Percentiles rank a stretch among this genome's conserved stretches.
Conservation (phyloP, 2,888 invertebrate genomes). For the Cantharis lateralis region DNA sequence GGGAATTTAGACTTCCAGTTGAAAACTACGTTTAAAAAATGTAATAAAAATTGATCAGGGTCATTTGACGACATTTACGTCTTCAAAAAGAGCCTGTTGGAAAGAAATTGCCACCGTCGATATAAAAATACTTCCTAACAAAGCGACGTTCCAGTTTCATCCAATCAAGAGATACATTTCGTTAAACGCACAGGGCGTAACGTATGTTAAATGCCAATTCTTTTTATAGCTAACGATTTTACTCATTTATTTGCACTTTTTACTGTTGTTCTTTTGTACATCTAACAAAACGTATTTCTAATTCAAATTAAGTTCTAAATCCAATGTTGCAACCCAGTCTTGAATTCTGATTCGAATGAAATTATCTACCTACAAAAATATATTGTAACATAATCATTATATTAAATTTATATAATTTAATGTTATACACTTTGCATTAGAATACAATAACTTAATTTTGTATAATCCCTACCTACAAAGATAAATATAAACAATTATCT, state of each 20-base stretch:
- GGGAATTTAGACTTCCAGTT: constrained; percentile 17
- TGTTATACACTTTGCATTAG: neutral
- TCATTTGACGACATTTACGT: constrained; percentile 20
- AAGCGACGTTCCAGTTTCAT: constrained; percentile 25
- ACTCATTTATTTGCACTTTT: constrained; percentile 27
- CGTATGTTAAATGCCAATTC: constrained; percentile 31
- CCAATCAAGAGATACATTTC: constrained; percentile 33
- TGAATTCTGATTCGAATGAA: neutral
- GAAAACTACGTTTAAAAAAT: constrained; percentile 19
- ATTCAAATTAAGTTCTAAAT: neutral
- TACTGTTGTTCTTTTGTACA: neutral
- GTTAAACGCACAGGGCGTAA: constrained; percentile 29
- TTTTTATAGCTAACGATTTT: constrained; percentile 32
- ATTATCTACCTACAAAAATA: neutral
- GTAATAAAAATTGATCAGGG: constrained; percentile 26
- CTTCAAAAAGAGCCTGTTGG: constrained; percentile 16
- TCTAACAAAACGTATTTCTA: neutral
- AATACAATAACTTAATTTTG: neutral
- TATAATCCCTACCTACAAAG: neutral
- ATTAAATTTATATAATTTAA: neutral
- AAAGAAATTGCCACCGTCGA: constrained; percentile 23
- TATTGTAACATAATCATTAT: neutral
- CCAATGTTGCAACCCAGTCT: neutral
- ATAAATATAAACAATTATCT: neutral
- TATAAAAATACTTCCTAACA: constrained; percentile 16